Base-by-base conservation (phyloP, 2,888 invertebrate species). In the Melanotus villosus region DNA sequence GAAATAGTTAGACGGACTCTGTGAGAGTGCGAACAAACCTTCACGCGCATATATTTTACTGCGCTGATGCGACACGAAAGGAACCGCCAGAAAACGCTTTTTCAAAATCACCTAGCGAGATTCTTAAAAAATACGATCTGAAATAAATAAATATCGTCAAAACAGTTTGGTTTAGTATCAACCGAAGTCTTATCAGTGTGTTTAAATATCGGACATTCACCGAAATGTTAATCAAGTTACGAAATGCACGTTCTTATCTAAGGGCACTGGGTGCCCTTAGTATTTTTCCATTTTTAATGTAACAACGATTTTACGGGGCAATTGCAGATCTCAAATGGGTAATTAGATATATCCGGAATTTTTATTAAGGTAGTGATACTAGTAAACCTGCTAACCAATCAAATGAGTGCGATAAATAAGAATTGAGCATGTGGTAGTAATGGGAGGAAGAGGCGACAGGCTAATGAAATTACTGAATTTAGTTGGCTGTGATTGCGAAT, bases 31-130 rank as follows among this genome's bases (percentile, higher is more conserved):
- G 30, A 36, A 41, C 14, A 16, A 34, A 30, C 54, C 54, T 21
- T 50, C 57, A 41, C 59, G 70, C 73, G 68, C 68, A 73, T 52
- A 47, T 65, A 68, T 66, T 65, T 58, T 54, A 66, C 52, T 70
- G 73, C 73, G 73, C 73, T 64, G 72, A 47, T 67, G 69, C 72
- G 34, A 52, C 36, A 14, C 30, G 23, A 16, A 23, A n/a, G 3
- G 14, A 19, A 7, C 52, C 62, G 52, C 52, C 62, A 36, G 47
- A 1, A 14, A 5, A 12, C 26, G 18, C 7, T 18, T 26, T n/a
- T 9, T 41, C 9, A 18, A 56, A 56, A 34, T 36, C 14, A 7
- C 9, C 36, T n/a, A 2, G 12, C 36, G 16, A n/a, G 14, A 10
- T 7, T n/a, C 2, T 50, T 12, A 26, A 50, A 10, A 16, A 19